Evolutionary conservation across 2,113 vertebrate species (phyloP), one percentile per base, ranked within the genome.

Genomic region (Steatornis caripensis): DNA sequence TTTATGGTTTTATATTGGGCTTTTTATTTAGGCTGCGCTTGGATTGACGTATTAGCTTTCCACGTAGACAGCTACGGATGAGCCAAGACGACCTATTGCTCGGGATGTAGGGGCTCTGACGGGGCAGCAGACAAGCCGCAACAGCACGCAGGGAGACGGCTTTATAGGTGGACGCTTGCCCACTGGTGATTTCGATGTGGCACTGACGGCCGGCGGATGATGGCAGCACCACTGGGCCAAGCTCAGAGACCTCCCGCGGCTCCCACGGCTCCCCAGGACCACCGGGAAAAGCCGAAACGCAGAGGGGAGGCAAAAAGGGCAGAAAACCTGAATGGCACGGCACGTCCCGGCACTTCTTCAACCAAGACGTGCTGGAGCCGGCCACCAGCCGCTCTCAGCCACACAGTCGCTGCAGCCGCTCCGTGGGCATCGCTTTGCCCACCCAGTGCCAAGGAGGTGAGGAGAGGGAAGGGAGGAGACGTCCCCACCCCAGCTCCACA

Each of bases 361-460:
- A 12, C 32, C 2, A 7, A 6, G 19, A 71, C 22, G 34, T 13
- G 24, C 57, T 61, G 37, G 68, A 80, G 11, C 49, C 3, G 1
- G 39, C 9, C 74, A 90, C 36, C 43, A 88, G 66, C 22, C 5
- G 1, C 61, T 66, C 27, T 79, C 65, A 71, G 13, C n/a, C 79
- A 76, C 4, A 1, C 8, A 21, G 46, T 15, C 1, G 0, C 69
- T 0, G 0, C 55, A 83, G 43, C 24, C 0, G 0, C 34, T 41
- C 36, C 1, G 1, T 4, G n/a, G 51, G n/a, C 24, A 90, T 68
- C 29, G 5, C 70, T 76, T n/a, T 51, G 60, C 64, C n/a, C 27
- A 72, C 21, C 36, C 45, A 62, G 83, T 4, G 6, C 53, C 15
- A 4, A 3, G 20, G 54, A 87, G 46, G 30, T 4, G 5, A 89